These are phyloP conservation scores for Netelia fuscicornis DNA, from an alignment of 2,888 invertebrate species.

Conservation along the genomic window DNA sequence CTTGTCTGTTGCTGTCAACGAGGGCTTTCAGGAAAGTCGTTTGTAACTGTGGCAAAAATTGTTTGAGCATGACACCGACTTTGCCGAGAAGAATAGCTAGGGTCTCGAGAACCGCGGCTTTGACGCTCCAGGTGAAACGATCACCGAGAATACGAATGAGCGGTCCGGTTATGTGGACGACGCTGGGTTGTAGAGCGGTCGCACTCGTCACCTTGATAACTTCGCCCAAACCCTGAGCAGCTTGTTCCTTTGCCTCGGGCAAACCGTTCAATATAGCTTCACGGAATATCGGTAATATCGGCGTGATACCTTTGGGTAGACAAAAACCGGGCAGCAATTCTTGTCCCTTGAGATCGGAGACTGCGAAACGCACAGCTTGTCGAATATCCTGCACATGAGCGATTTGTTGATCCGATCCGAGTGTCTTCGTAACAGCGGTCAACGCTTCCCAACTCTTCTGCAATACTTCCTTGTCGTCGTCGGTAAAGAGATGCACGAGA, in stretches of 20 bases:
- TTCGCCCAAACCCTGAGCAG: constrained; percentile 94
- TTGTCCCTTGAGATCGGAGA: constrained; percentile 92
- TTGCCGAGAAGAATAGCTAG: constrained; percentile 96
- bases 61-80: constrained; percentile 97
- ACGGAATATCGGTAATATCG: constrained; percentile 97
- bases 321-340: constrained; percentile 96
- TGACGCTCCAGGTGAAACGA: constrained; percentile 96
- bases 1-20: constrained; percentile 94
- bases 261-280: constrained; percentile 98
- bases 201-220: constrained; percentile 94
- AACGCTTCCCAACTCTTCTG: constrained; percentile 97
- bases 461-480: constrained; percentile 92
- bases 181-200: constrained; percentile 96
- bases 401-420: constrained; percentile 94
- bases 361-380: constrained; percentile 96
- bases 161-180: constrained; percentile 98
- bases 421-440: constrained; percentile 94
- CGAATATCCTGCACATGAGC: constrained; percentile 95
- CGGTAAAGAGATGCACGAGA: constrained; percentile 93
- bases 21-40: constrained; percentile 98
- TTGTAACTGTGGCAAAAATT: constrained; percentile 99
- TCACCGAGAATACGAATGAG: constrained; percentile 98
- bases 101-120: constrained; percentile 98
- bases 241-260: constrained; percentile 98
- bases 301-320: constrained; percentile 96